Percentiles rank a stretch among this genome's conserved stretches.
These are phyloP conservation scores for Pangasius larnaudii DNA, from an alignment of 2,797 vertebrate species.

Conservation along the genomic window DNA sequence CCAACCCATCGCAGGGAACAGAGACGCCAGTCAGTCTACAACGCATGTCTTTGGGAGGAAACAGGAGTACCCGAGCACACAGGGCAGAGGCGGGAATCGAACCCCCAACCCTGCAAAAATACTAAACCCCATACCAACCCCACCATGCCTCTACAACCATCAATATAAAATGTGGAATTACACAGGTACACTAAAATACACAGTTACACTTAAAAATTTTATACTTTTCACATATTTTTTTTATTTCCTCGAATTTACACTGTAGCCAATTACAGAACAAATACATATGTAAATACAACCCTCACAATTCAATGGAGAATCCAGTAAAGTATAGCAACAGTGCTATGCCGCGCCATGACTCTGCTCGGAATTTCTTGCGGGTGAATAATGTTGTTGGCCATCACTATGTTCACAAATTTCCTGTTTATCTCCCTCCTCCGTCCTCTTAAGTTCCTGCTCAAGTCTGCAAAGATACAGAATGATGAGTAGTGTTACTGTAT, in stretches of 20 bases:
- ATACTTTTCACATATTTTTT: neutral
- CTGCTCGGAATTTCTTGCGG: neutral
- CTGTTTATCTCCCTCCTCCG: neutral
- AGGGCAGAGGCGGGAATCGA: no score
- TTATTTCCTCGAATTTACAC: neutral
- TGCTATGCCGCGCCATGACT: neutral
- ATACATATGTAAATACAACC: neutral
- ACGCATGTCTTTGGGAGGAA: no score
- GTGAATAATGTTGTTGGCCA: no score
- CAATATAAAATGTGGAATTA: neutral
- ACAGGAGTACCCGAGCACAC: no score
- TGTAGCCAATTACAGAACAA: neutral
- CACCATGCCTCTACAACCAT: no score
- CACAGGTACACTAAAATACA: neutral
- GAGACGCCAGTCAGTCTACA: no score
- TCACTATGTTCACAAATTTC: neutral
- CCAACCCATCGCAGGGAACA: no score
- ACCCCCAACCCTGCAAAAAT: no score
- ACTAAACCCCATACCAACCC: no score
- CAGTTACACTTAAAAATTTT: no score
- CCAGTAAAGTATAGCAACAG: neutral
- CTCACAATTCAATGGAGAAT: neutral
- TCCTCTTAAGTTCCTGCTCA: neutral
- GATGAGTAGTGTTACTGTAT: neutral
- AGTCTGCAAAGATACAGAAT: neutral